phyloP scores from a whole-genome alignment of 1,140 invertebrate species.

The Spodoptera frugiperda region DNA sequence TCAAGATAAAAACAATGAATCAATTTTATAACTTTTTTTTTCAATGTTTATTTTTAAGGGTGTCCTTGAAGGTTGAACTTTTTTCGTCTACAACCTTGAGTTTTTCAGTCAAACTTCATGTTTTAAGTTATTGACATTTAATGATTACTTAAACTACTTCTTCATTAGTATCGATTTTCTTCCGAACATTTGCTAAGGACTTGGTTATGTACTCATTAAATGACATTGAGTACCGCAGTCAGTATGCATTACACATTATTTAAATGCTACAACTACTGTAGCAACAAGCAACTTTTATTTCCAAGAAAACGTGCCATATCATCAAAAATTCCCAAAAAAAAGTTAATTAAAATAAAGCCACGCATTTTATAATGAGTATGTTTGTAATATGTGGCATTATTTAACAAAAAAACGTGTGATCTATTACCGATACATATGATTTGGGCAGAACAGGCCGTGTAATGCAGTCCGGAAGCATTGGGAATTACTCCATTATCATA shows the following conservation, averaged over 20 bases:
- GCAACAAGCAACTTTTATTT: no score
- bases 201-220: no score
- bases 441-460: neutral
- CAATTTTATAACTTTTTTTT: constrained; percentile 7
- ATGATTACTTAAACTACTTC: no score
- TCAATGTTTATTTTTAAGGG: neutral
- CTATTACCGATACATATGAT: constrained; percentile 48
- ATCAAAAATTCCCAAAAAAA: neutral
- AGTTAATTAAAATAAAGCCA: neutral
- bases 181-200: no score
- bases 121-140: no score
- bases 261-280: no score
- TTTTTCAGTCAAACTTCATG: neutral
- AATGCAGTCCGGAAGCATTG: constrained; percentile 50
- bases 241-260: no score
- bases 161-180: no score
- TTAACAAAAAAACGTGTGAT: constrained; percentile 35
- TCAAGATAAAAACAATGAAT: neutral
- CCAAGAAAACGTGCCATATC: neutral
- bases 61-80: neutral
- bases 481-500: constrained; percentile 63
- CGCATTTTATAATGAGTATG: constrained; percentile 6
- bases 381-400: constrained; percentile 28
- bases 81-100: neutral
- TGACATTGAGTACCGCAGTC: no score